phyloP scores from a whole-genome alignment of 2,113 vertebrate genomes.

The Nibea albiflora region DNA sequence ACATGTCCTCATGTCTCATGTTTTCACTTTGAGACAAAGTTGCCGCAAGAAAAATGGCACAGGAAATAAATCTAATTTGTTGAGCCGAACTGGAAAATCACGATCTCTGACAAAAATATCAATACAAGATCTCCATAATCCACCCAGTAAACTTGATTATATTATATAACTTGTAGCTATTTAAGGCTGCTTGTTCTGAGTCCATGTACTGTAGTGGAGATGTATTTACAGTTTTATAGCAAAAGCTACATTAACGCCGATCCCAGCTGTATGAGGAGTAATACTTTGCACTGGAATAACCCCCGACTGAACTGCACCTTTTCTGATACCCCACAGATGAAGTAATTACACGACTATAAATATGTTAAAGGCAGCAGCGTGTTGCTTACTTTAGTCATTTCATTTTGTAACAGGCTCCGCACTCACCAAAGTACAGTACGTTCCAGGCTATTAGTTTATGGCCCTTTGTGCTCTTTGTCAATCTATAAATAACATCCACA shows the following conservation, averaged over 20 bases:
- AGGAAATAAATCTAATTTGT: constrained; percentile 32
- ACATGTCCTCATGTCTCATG: constrained; percentile 4
- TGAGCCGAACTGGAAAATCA: constrained; percentile 20
- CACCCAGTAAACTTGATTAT: constrained; percentile 16
- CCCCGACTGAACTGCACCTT: not conserved
- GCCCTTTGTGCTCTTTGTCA: constrained; percentile 26
- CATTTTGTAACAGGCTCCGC: constrained; percentile 17
- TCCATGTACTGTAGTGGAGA: not conserved
- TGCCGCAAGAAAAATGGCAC: not conserved
- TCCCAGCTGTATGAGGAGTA: constrained; percentile 8
- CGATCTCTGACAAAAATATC: constrained; percentile 7
- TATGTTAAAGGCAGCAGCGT: constrained; percentile 13
- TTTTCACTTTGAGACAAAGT: constrained; percentile 8
- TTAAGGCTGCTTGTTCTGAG: constrained; percentile 20
- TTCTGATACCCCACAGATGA: constrained; percentile 29
- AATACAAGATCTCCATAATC: constrained; percentile 17
- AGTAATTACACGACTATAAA: constrained; percentile 36
- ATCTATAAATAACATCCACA: constrained; percentile 20
- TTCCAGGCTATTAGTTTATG: constrained; percentile 29
- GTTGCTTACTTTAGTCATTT: constrained; percentile 20
- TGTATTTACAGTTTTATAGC: constrained; percentile 19
- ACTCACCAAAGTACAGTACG: constrained; percentile 19
- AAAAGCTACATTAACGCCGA: constrained; percentile 19
- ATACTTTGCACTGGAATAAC: not conserved
- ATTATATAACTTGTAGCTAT: constrained; percentile 50